Conservation (phyloP, 2,113 vertebrate species). For the Ranitomeya variabilis region DNA sequence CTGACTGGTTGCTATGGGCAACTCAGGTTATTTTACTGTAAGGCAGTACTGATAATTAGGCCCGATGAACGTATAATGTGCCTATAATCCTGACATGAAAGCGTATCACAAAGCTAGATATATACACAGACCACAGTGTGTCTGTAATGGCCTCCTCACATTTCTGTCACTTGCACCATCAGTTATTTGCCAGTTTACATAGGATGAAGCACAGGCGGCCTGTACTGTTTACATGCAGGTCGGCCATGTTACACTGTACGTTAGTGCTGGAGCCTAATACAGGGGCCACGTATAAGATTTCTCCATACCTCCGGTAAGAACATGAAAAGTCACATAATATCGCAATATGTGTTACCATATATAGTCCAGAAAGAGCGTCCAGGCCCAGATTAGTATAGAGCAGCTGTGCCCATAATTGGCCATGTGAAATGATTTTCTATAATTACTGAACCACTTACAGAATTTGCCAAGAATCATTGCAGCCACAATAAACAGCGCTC, state of each 20-base stretch:
- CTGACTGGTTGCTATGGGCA: too few relatives aligned
- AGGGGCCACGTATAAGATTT: not conserved
- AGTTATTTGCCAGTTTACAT: not conserved
- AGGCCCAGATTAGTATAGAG: not conserved
- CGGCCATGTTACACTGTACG: not conserved
- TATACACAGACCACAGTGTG: not conserved
- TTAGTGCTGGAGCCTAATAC: not conserved
- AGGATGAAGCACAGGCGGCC: not conserved
- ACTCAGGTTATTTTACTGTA: too few relatives aligned
- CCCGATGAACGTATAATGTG: not conserved
- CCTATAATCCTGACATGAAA: not conserved
- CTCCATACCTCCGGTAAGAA: not conserved
- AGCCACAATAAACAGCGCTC: not conserved
- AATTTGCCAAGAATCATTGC: not conserved
- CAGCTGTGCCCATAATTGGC: constrained; percentile 4
- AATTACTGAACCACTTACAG: not conserved
- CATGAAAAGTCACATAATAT: not conserved
- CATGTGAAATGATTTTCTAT: not conserved
- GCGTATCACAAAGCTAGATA: not conserved
- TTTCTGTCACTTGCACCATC: not conserved
- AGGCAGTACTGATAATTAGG: too few relatives aligned
- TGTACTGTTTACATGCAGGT: not conserved
- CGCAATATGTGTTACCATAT: constrained; percentile 2
- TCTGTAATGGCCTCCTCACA: not conserved
- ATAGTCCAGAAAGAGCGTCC: not conserved